Conservation (phyloP, 2,797 vertebrate genomes). For the Channallabes apus region DNA sequence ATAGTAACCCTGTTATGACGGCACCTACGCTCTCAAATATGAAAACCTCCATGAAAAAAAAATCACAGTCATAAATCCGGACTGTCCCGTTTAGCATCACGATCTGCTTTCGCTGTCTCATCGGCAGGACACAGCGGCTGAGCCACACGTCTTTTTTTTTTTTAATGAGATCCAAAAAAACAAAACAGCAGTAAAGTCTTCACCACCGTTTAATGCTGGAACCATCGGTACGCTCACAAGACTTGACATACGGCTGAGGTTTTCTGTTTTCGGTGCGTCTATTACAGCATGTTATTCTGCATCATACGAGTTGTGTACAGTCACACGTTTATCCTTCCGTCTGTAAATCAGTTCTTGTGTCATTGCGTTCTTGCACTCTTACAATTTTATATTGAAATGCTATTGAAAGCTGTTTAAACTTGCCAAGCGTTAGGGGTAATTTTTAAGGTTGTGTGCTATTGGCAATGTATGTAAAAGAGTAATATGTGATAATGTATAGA, state of each 20-base stretch:
- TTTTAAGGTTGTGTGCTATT: neutral
- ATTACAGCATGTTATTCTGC: slow-evolving; percentile 41
- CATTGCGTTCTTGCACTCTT: slow-evolving; percentile 1
- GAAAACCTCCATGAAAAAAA: neutral
- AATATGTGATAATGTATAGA: neutral
- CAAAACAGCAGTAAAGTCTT: neutral
- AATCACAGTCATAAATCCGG: neutral
- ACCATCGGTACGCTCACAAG: slow-evolving; percentile 47
- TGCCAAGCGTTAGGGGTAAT: slow-evolving; percentile 9
- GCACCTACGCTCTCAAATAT: neutral
- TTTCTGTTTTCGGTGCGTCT: slow-evolving; percentile 63
- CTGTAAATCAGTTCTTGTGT: slow-evolving; percentile 27
- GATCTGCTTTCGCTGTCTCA: neutral
- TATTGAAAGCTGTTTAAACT: slow-evolving; percentile 3
- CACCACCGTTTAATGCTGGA: slow-evolving; percentile 27
- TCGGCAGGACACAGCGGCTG: slow-evolving; percentile 5
- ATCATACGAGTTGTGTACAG: slow-evolving; percentile 34
- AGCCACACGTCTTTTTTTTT: slow-evolving; percentile 9
- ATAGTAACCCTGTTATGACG: neutral
- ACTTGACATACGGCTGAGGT: slow-evolving; percentile 55
- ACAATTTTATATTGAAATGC: slow-evolving; percentile 4
- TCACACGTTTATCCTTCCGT: slow-evolving; percentile 39
- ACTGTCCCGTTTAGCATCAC: neutral
- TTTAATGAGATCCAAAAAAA: slow-evolving; percentile 34
- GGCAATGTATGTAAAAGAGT: neutral